These are phyloP conservation scores for Branchinecta lindahli DNA, from an alignment of 1,140 invertebrate species.

Conservation along the genomic window DNA sequence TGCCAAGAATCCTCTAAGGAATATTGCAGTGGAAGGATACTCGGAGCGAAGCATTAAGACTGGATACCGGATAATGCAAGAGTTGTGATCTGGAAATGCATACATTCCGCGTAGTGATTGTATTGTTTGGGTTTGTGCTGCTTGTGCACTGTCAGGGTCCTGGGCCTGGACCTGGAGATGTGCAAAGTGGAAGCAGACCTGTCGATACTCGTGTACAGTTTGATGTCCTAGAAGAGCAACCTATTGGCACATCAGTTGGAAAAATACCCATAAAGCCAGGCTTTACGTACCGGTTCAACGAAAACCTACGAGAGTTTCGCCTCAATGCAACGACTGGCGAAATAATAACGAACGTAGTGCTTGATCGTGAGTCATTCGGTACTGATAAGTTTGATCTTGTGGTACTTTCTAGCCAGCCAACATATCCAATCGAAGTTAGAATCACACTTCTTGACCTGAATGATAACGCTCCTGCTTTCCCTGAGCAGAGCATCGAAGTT, in stretches of 20 bases:
- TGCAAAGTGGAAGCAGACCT: constrained; percentile 34
- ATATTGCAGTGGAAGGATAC: constrained; percentile 13
- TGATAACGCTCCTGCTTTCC: constrained; percentile 76
- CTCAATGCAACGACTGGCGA: constrained; percentile 63
- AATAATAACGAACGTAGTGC: constrained; percentile 56
- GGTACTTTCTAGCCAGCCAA: constrained; percentile 75
- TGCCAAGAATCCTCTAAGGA: constrained; percentile 13
- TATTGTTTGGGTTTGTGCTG: constrained; percentile 18
- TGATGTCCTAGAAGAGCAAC: constrained; percentile 64
- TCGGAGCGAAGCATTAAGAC: constrained; percentile 10
- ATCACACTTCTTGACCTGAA: constrained; percentile 72
- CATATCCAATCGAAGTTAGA: constrained; percentile 78
- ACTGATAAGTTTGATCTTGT: constrained; percentile 73
- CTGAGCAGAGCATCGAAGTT: constrained; percentile 65
- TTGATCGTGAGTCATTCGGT: constrained; percentile 58
- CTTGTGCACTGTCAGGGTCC: constrained; percentile 28
- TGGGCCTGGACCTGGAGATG: constrained; percentile 24
- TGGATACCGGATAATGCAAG: neutral
- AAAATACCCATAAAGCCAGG: constrained; percentile 66
- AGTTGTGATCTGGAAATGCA: constrained; percentile 16
- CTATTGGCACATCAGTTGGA: constrained; percentile 61
- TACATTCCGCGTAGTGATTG: constrained; percentile 22
- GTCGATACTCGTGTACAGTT: constrained; percentile 70
- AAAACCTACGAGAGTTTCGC: constrained; percentile 62
- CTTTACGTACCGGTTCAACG: constrained; percentile 81